These are phyloP conservation scores for Centropus unirufus DNA, from an alignment of 2,113 vertebrate species.

Conservation along the genomic window DNA sequence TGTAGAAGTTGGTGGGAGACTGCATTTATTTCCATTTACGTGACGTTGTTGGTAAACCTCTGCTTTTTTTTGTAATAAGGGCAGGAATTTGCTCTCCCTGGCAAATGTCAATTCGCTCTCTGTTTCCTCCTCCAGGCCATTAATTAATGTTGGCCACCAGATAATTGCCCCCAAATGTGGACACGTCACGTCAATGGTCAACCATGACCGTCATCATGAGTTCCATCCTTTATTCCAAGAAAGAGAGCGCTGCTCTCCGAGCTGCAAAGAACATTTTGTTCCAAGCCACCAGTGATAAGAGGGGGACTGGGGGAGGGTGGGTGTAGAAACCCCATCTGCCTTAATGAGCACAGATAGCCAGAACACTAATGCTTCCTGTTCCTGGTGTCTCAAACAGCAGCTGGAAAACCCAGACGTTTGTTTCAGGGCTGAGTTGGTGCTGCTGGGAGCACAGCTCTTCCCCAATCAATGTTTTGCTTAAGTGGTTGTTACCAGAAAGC, in stretches of 20 bases:
- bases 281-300: background rate
- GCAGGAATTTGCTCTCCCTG: background rate
- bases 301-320: background rate
- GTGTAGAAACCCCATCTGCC: constrained; percentile 8
- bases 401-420: constrained; percentile 13
- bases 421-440: background rate
- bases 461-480: background rate
- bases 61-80: background rate
- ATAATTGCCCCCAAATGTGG: background rate
- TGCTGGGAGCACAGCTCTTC: constrained; percentile 1
- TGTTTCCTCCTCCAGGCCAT: background rate
- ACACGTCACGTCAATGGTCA: background rate
- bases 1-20: background rate
- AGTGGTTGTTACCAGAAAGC: background rate
- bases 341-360: constrained; percentile 37
- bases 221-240: background rate
- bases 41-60: background rate
- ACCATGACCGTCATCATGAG: background rate
- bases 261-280: background rate
- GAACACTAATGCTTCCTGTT: constrained; percentile 39
- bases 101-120: background rate
- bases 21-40: background rate
- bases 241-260: background rate
- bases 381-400: background rate
- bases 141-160: background rate